phyloP scores from a whole-genome alignment of 2,888 invertebrate species.

The Agrilus cyanescens region DNA sequence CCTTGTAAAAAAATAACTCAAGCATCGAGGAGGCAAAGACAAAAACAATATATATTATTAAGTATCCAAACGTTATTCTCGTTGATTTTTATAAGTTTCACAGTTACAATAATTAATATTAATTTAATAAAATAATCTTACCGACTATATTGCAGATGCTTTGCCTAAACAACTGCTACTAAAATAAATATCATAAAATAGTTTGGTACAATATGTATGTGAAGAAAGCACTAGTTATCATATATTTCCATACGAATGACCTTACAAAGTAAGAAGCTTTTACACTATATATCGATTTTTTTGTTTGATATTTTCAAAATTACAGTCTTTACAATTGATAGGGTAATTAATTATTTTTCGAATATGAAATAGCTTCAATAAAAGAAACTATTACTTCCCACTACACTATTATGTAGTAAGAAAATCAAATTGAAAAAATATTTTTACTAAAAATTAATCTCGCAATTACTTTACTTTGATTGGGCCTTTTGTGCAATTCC shows the following conservation, averaged over 20 bases:
- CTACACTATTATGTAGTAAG: too few relatives aligned
- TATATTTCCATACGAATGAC: slow-evolving; percentile 16
- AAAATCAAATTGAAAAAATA: too few relatives aligned
- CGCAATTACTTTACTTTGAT: too few relatives aligned
- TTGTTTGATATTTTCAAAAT: too few relatives aligned
- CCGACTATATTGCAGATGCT: slow-evolving; percentile 10
- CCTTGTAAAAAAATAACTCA: slow-evolving; percentile 15
- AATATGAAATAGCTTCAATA: too few relatives aligned
- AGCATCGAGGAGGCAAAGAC: slow-evolving; percentile 12
- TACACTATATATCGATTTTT: too few relatives aligned
- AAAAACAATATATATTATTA: slow-evolving; percentile 10
- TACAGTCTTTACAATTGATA: too few relatives aligned
- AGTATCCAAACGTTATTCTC: neutral
- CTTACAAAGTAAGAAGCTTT: slow-evolving; percentile 21
- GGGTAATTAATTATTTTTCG: too few relatives aligned
- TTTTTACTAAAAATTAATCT: too few relatives aligned
- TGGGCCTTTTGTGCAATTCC: too few relatives aligned
- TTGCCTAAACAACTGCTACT: slow-evolving; percentile 11
- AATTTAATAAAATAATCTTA: neutral
- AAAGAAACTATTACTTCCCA: too few relatives aligned
- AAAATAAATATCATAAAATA: slow-evolving; percentile 18
- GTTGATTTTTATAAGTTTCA: neutral
- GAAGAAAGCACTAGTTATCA: slow-evolving; percentile 26
- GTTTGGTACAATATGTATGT: slow-evolving; percentile 19
- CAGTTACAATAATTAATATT: neutral